Percentiles rank a stretch among this genome's conserved stretches.
phyloP scores from a whole-genome alignment of 2,888 invertebrate species.

The Mythimna pallens region DNA sequence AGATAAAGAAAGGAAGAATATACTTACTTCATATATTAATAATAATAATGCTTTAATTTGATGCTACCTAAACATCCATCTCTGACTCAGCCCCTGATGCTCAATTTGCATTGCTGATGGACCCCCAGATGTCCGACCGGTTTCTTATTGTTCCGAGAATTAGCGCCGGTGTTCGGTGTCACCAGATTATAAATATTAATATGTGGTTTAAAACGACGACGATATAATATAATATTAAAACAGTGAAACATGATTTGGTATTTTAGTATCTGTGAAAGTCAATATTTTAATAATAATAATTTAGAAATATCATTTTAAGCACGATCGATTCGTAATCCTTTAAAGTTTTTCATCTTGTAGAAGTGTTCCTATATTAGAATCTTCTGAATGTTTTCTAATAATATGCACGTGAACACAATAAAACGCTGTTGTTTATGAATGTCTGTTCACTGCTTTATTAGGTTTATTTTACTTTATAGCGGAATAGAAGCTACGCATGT shows the following conservation, averaged over 20 bases:
- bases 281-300: background rate
- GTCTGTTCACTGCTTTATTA: conserved; percentile 39
- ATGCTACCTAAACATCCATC: conserved; percentile 56
- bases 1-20: background rate
- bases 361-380: background rate
- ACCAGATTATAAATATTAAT: conserved; percentile 49
- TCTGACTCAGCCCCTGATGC: conserved; percentile 67
- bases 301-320: background rate
- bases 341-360: background rate
- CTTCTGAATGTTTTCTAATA: conserved; percentile 22
- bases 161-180: conserved; percentile 43
- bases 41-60: conserved; percentile 14
- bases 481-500: conserved; percentile 34
- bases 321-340: background rate
- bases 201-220: conserved; percentile 6
- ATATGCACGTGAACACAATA: conserved; percentile 28
- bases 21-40: background rate
- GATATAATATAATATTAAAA: background rate
- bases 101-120: conserved; percentile 78
- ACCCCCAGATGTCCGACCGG: conserved; percentile 69
- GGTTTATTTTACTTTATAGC: conserved; percentile 41
- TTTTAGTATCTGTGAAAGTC: conserved; percentile 25
- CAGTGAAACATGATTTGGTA: background rate
- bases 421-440: conserved; percentile 33
- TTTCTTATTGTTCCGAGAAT: conserved; percentile 62